These are phyloP conservation scores for Bettongia penicillata DNA, from an alignment of 2,113 vertebrate genomes.

Conservation along the genomic window DNA sequence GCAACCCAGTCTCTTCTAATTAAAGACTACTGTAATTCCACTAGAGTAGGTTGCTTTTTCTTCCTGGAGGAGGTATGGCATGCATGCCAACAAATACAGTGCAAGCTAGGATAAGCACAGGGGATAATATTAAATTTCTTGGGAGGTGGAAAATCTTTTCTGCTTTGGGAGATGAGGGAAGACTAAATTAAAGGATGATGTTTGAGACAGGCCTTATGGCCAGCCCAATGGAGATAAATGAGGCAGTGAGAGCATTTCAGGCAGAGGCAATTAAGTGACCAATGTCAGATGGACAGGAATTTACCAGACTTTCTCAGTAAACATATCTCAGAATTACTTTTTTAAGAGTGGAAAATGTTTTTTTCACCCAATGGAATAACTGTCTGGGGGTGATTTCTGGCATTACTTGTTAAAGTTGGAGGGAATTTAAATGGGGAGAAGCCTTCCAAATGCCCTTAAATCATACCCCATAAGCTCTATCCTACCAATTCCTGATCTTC, in stretches of 20 bases:
- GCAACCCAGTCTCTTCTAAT: not conserved
- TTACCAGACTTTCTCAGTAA: not conserved
- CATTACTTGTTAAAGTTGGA: not conserved
- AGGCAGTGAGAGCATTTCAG: not conserved
- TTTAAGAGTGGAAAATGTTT: not conserved
- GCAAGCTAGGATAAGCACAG: not conserved
- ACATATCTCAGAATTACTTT: not conserved
- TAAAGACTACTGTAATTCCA: not conserved
- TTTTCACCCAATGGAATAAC: not conserved
- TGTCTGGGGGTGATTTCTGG: not conserved
- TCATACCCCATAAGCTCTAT: too few species aligned
- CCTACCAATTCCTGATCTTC: too few species aligned
- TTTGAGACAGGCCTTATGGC: not conserved
- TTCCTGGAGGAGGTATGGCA: not conserved
- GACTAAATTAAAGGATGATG: not conserved
- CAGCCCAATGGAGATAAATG: not conserved
- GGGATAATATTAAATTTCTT: not conserved
- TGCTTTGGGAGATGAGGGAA: not conserved
- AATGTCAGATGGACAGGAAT: not conserved
- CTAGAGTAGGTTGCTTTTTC: not conserved
- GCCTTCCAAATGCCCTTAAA: not conserved
- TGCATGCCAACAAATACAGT: not conserved
- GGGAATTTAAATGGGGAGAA: not conserved
- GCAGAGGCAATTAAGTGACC: not conserved
- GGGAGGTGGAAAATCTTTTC: not conserved